Base-by-base conservation (phyloP, 2,113 vertebrate genomes). In the Rhizomys pruinosus region DNA sequence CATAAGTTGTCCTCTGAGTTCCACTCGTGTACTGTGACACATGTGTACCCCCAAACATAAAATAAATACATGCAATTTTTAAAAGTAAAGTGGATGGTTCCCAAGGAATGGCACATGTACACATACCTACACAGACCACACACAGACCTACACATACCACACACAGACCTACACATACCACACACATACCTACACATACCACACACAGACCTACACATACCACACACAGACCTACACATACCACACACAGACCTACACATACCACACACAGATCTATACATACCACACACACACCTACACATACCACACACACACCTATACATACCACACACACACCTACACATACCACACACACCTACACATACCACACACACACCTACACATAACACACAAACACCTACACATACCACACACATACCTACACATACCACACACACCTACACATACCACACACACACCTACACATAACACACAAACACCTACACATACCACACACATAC, bases 101-200 rank as follows among this genome's bases (percentile, higher is more conserved):
- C 25, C 63, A 23, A 42, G 47, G 47, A 52, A 52, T 52, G 42
- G 37, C 57, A 44, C 23, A 44, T 23, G 27, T 11, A 72, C 37
- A 11, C 10, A 42, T 7, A 72, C 3, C 22, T 11, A 23, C 1
- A 42, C 37, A 25, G 0, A 16, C 25, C 1, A 17, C 5, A 3
- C 12, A 29, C 8, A 44, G 1, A 71, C 20, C 20, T 25, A 4
- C 2, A 4, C n/a, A n/a, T 20, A 39, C 37, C 69, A 44, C 5
- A 13, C 10, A 44, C 2, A 44, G 4, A 25, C 23, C 22, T 2
- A 44, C 23, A 44, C 39, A 44, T 15, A 34, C 1, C n/a, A 27
- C 11, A 25, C 12, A 59, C n/a, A 16, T 13, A 8, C 44, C n/a
- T n/a, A n/a, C n/a, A n/a, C n/a, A 52, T 11, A 63, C 11, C 61